These are phyloP conservation scores for Tiliqua scincoides DNA, from an alignment of 2,113 vertebrate species.

Conservation along the genomic window DNA sequence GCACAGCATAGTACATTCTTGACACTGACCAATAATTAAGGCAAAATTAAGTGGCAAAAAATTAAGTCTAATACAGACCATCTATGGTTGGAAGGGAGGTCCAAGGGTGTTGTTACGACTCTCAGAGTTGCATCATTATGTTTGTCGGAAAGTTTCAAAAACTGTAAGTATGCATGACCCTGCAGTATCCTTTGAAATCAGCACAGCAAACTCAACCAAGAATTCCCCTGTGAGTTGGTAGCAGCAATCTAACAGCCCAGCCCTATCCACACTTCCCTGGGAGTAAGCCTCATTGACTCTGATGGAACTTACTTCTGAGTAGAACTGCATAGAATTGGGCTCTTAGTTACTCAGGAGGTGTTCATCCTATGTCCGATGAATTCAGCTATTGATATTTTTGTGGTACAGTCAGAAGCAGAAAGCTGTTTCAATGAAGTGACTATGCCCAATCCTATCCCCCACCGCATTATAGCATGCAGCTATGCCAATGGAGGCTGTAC, in stretches of 20 bases:
- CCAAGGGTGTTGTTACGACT: no score
- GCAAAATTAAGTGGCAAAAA: no score
- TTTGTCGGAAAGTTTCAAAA: not conserved
- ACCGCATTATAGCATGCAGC: no score
- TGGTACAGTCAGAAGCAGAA: not conserved
- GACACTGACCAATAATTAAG: not conserved
- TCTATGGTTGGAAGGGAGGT: not conserved
- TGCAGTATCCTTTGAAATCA: not conserved
- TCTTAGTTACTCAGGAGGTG: not conserved
- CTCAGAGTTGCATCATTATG: not conserved
- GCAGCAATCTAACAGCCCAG: not conserved
- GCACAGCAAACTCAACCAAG: no score
- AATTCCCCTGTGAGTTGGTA: not conserved
- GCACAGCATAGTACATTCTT: not conserved
- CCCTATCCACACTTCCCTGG: no score
- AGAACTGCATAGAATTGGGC: no score
- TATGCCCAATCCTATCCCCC: no score
- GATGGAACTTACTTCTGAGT: no score
- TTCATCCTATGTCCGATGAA: not conserved
- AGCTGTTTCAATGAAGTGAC: no score
- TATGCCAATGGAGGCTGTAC: no score
- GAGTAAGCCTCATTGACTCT: no score
- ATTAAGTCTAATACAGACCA: not conserved
- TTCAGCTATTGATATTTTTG: not conserved
- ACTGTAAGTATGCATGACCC: not conserved